phyloP scores from a whole-genome alignment of 2,797 vertebrate species.

The Notolepis coatsorum region DNA sequence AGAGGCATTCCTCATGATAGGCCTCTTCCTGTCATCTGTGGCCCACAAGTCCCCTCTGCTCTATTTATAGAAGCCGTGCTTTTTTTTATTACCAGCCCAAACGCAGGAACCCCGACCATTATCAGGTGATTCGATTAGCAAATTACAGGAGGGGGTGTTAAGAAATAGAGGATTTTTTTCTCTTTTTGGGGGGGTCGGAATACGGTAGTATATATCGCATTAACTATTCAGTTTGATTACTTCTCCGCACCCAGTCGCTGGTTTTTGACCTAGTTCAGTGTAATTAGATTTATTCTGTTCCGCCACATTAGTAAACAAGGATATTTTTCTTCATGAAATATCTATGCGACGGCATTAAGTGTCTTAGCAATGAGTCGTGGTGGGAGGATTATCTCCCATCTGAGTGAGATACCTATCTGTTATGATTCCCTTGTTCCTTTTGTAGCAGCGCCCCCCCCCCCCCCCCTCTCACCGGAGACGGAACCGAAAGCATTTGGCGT shows the following conservation, averaged over 20 bases:
- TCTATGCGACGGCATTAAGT: slow-evolving; percentile 41
- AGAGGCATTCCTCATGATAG: slow-evolving; percentile 88
- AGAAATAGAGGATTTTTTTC: not conserved
- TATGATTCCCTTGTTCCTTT: slow-evolving; percentile 43
- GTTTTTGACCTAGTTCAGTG: slow-evolving; percentile 80
- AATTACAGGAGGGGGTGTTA: slow-evolving; percentile 40
- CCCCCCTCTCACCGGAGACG: slow-evolving; percentile 10
- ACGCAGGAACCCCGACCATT: slow-evolving; percentile 84
- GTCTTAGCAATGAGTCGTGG: slow-evolving; percentile 35
- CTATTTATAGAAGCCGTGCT: slow-evolving; percentile 87
- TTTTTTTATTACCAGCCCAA: slow-evolving; percentile 82
- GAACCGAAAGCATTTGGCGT: not conserved
- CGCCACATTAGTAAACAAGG: slow-evolving; percentile 75
- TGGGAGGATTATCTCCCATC: slow-evolving; percentile 61
- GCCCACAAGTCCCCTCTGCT: slow-evolving; percentile 85
- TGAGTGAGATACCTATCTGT: slow-evolving; percentile 65
- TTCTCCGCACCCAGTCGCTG: slow-evolving; percentile 59
- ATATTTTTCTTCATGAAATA: slow-evolving; percentile 66
- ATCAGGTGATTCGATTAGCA: slow-evolving; percentile 90
- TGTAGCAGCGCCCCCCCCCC: slow-evolving; percentile 33
- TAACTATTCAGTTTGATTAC: slow-evolving; percentile 79
- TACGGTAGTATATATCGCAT: slow-evolving; percentile 48
- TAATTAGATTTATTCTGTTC: slow-evolving; percentile 79
- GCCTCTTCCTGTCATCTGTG: slow-evolving; percentile 93
- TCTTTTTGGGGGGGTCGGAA: slow-evolving; percentile 28